phyloP scores from a whole-genome alignment of 2,888 invertebrate genomes.

The Escarpia spicata region DNA sequence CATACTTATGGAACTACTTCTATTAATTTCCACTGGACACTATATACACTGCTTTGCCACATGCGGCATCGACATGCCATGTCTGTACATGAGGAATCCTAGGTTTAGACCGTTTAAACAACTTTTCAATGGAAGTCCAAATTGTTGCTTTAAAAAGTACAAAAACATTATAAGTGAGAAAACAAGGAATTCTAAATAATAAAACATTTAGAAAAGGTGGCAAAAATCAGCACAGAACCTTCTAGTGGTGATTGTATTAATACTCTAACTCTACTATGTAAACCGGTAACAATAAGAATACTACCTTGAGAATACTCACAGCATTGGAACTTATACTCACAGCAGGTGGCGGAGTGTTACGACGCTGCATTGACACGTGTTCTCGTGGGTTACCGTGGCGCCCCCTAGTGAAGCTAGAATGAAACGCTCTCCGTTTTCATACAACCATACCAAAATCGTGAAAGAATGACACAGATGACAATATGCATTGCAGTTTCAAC shows the following conservation, averaged over 20 bases:
- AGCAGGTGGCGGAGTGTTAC: conserved; percentile 39
- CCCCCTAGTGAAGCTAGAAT: conserved; percentile 36
- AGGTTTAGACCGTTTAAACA: no score
- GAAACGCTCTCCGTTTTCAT: not conserved
- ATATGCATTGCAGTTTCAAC: not conserved
- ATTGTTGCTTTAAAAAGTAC: not conserved
- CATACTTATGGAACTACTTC: no score
- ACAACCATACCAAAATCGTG: not conserved
- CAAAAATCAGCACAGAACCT: not conserved
- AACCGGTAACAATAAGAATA: conserved; percentile 16
- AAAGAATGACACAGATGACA: not conserved
- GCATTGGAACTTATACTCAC: conserved; percentile 33
- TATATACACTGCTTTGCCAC: no score
- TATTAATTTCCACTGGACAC: no score
- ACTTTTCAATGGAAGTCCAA: no score
- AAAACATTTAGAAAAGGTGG: not conserved
- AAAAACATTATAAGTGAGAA: not conserved
- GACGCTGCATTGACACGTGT: conserved; percentile 34
- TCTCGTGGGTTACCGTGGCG: conserved; percentile 34
- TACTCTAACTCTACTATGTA: not conserved
- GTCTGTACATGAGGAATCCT: no score
- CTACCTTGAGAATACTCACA: conserved; percentile 5
- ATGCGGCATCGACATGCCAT: no score
- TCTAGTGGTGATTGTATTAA: not conserved
- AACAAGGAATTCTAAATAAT: not conserved